These are phyloP conservation scores for Dicycla oo DNA, from an alignment of 2,888 invertebrate species.

Conservation along the genomic window DNA sequence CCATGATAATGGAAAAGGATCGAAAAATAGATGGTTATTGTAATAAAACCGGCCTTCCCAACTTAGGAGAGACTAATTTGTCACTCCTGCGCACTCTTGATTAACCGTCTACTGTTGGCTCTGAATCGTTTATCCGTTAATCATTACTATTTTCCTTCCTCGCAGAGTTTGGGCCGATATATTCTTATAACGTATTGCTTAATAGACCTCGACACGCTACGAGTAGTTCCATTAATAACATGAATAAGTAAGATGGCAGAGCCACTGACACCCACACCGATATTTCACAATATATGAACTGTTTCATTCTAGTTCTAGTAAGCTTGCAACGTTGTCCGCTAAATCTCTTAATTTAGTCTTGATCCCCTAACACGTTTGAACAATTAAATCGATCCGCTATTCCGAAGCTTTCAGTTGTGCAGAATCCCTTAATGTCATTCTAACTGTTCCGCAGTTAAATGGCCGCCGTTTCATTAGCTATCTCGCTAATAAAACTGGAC, in stretches of 20 bases:
- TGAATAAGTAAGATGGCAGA: conserved; percentile 38
- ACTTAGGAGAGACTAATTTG: conserved; percentile 74
- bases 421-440: conserved; percentile 57
- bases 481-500: conserved; percentile 42
- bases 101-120: conserved; percentile 73
- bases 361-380: conserved; percentile 48
- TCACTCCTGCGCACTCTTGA: conserved; percentile 76
- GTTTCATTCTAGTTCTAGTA: conserved; percentile 18
- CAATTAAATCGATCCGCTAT: conserved; percentile 57
- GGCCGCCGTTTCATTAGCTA: conserved; percentile 52
- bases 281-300: conserved; percentile 14
- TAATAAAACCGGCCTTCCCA: conserved; percentile 41
- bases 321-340: conserved; percentile 28
- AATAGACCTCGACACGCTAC: conserved; percentile 50
- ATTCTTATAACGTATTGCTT: conserved; percentile 52
- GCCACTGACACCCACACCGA: neutral
- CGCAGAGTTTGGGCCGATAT: conserved; percentile 42
- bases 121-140: conserved; percentile 66
- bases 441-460: conserved; percentile 57
- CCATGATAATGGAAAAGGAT: conserved; percentile 36
- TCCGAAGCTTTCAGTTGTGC: conserved; percentile 48
- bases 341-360: conserved; percentile 52
- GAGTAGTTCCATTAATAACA: conserved; percentile 39
- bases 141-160: conserved; percentile 58
- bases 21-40: conserved; percentile 51